Evolutionary conservation across 2,797 vertebrate species (phyloP), one percentile per base, ranked within the genome.

Genomic region (Jordanella pulchra): DNA sequence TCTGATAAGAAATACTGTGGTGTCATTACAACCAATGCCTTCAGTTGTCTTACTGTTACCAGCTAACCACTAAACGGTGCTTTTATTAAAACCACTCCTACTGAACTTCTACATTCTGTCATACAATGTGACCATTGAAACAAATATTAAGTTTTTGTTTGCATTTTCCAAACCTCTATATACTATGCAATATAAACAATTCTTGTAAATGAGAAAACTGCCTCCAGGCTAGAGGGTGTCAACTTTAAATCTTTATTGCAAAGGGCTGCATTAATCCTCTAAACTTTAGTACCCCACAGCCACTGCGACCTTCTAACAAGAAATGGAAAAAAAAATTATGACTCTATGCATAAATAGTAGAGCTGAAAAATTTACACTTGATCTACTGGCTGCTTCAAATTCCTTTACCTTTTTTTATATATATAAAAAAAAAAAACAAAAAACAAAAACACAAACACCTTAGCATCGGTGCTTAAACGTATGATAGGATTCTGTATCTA

Each of bases 241-340:
- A 63, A 63, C 35, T 42, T 63, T 61, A 35, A 39, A 61, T 61
- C 58, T 61, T 61, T 63, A 63, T 25, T 63, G 60, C 60, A 63
- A 63, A 63, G 39, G 60, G 25, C 72, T 76, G 69, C 67, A 70
- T 56, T 56, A 55, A 70, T 39, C 32, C 35, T 51, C 67, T 56
- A 54, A 70, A 58, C 35, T 63, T 42, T 63, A 35, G 42, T 63
- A 63, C 23, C 60, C 47, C 48, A 66, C 47, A 47, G 28, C 44
- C 42, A 65, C 5, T 28, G 9, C 3, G 12, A 32, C 10, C 23
- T 63, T 63, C 39, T 15, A 63, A 35, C 39, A 63, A 42, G 60
- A 63, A 63, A 63, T 42, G 23, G 60, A 63, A 63, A 13, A 44
- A 63, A 7, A 39, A 63, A 12, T 63, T 35, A 63, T 63, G 60